phyloP scores from a whole-genome alignment of 2,113 vertebrate genomes.

The Mirounga angustirostris region DNA sequence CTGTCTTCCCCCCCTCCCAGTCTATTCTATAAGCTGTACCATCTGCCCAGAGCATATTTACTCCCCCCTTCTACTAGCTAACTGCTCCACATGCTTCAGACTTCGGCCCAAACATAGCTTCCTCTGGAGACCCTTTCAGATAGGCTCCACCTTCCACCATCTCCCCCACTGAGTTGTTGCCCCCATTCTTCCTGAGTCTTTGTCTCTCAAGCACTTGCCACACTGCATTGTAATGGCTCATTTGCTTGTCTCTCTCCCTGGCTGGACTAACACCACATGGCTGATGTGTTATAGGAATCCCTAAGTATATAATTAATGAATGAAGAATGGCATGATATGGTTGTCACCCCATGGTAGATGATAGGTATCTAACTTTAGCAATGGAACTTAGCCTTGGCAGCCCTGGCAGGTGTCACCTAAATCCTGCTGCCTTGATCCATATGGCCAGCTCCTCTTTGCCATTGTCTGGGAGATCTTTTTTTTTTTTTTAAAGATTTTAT shows the following conservation, averaged over 20 bases:
- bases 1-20: too few species aligned
- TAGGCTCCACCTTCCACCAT: too few species aligned
- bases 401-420: not conserved
- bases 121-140: not conserved
- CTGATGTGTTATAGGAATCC: not conserved
- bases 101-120: not conserved
- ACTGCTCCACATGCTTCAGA: not conserved
- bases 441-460: not conserved
- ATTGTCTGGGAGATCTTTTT: not conserved
- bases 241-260: not conserved
- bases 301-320: not conserved
- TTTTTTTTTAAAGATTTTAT: too few species aligned
- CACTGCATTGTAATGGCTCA: not conserved
- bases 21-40: not conserved
- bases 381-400: not conserved
- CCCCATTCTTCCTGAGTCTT: not conserved
- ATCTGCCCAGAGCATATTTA: not conserved
- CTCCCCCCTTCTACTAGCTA: not conserved
- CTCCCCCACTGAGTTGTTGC: not conserved
- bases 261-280: not conserved
- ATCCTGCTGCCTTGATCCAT: not conserved
- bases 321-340: not conserved
- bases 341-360: not conserved
- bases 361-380: not conserved
- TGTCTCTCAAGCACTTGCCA: not conserved